Percentiles rank a stretch among this genome's conserved stretches.
Evolutionary conservation across 2,113 vertebrate species (phyloP).

Genomic region (Pterophyllum scalare): DNA sequence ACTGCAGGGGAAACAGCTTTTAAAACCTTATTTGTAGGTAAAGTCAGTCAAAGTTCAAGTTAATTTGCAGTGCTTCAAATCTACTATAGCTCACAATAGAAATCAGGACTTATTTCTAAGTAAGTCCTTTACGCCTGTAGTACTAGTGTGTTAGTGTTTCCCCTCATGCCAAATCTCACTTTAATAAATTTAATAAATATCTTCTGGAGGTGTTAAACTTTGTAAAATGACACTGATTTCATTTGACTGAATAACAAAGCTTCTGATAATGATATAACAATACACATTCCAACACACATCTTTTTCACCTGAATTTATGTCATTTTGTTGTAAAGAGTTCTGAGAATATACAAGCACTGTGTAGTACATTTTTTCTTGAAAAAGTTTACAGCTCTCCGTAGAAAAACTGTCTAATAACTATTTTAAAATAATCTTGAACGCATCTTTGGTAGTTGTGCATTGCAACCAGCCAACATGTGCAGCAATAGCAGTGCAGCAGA

Average conservation of each 20-base stretch:
- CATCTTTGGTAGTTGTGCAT: not conserved
- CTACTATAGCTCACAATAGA: not conserved
- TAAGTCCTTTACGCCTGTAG: accelerated
- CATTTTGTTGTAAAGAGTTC: not conserved
- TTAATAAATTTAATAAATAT: not conserved
- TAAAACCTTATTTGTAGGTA: too few relatives aligned
- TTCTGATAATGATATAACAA: not conserved
- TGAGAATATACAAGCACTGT: not conserved
- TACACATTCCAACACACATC: not conserved
- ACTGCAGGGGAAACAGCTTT: too few relatives aligned
- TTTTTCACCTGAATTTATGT: not conserved
- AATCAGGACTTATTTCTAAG: not conserved
- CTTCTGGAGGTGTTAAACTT: not conserved
- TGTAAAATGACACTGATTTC: accelerated
- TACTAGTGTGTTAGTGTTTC: not conserved
- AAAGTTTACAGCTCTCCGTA: not conserved
- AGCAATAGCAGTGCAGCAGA: not conserved
- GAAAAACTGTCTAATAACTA: not conserved
- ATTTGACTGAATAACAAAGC: not conserved
- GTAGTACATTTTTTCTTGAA: not conserved
- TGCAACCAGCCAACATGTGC: not conserved
- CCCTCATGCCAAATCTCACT: not conserved
- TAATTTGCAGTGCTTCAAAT: too few relatives aligned
- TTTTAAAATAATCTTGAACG: not conserved
- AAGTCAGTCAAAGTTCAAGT: too few relatives aligned